phyloP scores from a whole-genome alignment of 2,888 invertebrate species.

The Dryocosmus kuriphilus region DNA sequence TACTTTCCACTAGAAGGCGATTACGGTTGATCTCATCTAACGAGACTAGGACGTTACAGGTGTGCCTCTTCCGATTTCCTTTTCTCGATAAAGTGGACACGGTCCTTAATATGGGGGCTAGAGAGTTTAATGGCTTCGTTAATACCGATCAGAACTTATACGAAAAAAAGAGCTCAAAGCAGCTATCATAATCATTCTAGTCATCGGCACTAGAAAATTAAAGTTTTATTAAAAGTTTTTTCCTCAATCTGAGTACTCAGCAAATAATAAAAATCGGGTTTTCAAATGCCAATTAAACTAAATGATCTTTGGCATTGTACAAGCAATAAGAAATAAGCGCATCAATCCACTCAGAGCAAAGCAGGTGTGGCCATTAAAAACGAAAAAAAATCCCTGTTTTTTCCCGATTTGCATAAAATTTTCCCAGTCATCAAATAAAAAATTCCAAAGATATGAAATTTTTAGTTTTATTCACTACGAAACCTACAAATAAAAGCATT shows the following conservation, averaged over 20 bases:
- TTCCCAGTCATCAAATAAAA: too few relatives aligned
- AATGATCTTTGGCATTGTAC: not conserved
- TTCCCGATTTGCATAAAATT: too few relatives aligned
- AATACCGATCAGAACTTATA: not conserved
- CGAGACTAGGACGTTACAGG: conserved; percentile 35
- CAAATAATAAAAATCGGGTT: not conserved
- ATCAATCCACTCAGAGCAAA: not conserved
- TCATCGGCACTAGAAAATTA: not conserved
- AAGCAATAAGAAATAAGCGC: not conserved
- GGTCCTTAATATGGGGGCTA: conserved; percentile 30
- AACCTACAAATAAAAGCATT: too few relatives aligned
- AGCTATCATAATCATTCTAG: not conserved
- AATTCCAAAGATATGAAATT: too few relatives aligned
- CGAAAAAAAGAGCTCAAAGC: not conserved
- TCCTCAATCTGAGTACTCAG: not conserved
- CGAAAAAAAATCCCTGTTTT: too few relatives aligned
- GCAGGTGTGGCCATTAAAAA: too few relatives aligned
- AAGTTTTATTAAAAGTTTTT: not conserved
- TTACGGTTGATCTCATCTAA: not conserved
- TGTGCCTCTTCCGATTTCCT: conserved; percentile 40
- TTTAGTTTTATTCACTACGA: too few relatives aligned
- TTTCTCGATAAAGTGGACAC: conserved; percentile 33
- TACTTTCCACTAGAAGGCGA: conserved; percentile 36
- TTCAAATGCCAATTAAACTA: not conserved
- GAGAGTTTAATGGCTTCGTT: conserved; percentile 12